Evolutionary conservation across 1,140 invertebrate genomes (phyloP), one percentile per base, ranked within the genome.

Genomic region (Brachionus plicatilis): DNA sequence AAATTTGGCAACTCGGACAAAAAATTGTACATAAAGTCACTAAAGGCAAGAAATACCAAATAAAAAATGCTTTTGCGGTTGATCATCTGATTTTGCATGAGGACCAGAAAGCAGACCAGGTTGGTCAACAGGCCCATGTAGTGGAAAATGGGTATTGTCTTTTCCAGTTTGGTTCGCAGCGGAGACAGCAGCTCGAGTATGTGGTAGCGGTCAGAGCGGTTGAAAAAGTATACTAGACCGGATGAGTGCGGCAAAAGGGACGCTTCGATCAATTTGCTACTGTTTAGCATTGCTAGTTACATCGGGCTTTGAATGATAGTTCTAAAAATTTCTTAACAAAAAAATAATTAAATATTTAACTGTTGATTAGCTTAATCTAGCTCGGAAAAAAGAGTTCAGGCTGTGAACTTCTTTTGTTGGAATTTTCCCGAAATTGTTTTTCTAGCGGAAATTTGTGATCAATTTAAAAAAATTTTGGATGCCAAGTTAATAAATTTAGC

Each of bases 1-100:
- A 76, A 76, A 53, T 76, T 50, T 29, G 72, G 72, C 47, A 76
- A 50, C 9, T 50, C 72, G 72, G 72, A 50, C 47, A 76, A 76
- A 76, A 76, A 76, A 29, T 76, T 76, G 72, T 76, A 76, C 72
- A 76, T 50, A 27, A 76, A 76, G 27, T 76, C 72, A 50, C 43
- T 50, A 14, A 53, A 50, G 2, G 72, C 72, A 12, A 76, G 72
- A 50, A 50, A 76, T 20, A 76, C 33, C 20, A 76, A 24, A n/a
- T 76, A 50, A 14, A 76, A 76, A 14, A 76, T 76, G 20, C 43
- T 50, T 50, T 76, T 76, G 17, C 72, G 72, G 9, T 76, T 76
- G 7, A 76, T 76, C 41, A 76, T 47, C 50, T 76, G 72, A 14
- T 76, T 76, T 76, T 76, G 72, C 14, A 24, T 27, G 41, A 76